Evolutionary conservation across 2,888 invertebrate genomes (phyloP), one percentile per base, ranked within the genome.

Genomic region (Archaeoteleia sp.): DNA sequence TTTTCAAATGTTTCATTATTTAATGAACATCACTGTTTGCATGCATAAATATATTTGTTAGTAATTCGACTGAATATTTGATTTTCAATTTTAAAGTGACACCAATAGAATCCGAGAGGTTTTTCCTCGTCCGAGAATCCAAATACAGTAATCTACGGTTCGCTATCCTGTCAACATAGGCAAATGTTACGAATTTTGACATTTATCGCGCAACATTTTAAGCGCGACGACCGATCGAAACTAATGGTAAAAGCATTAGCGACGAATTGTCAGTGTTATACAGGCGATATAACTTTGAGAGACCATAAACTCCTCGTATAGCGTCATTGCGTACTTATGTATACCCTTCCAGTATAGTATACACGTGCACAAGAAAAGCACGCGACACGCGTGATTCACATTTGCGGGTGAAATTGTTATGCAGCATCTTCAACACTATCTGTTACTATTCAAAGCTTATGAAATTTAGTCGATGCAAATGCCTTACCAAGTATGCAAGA

Each of bases 221-320:
- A 67, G 55, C 45, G 35, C 45, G 58, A 72, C 66, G 68, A 70
- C 71, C 78, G 78, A 80, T 81, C 76, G 78, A 76, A 78, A 78
- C 80, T 80, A 80, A 82, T 82, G 82, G 81, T 67, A 71, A 76
- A 76, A 78, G 78, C 80, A 82, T 83, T 82, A 82, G 79, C 78
- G 71, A 79, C 72, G 80, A 81, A 83, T 83, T 78, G 81, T 81
- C 80, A 81, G 76, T 79, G 75, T 81, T 82, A 81, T 81, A 80
- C 78, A 75, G 74, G 77, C 79, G 77, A 79, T 81, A 81, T 79
- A 78, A 80, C 78, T 78, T 78, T 78, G 81, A 82, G 81, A 82
- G 83, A 79, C 79, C 79, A 82, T 82, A 83, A 83, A 82, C 81
- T 81, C 76, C 74, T 80, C 78, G 82, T 82, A 80, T 73, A 75